Percentiles rank a stretch among this genome's conserved stretches.
These are phyloP conservation scores for Hemiscyllium ocellatum DNA, from an alignment of 2,113 vertebrate species.

Conservation along the genomic window DNA sequence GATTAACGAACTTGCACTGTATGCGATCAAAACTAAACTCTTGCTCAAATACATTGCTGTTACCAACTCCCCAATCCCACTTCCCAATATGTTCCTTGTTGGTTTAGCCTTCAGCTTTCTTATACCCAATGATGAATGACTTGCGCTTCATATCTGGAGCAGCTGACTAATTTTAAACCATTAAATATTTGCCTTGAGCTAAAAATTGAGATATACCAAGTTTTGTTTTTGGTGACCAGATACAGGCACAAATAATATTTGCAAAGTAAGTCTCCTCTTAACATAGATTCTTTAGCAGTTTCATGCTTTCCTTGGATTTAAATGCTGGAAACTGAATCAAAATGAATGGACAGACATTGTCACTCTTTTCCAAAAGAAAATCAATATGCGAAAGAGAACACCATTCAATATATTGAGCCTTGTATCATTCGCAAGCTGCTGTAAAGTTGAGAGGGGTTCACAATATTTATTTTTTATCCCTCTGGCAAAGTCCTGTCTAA, in stretches of 20 bases:
- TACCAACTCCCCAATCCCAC: background rate
- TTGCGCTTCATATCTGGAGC: background rate
- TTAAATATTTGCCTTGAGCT: background rate
- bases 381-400: too few species aligned
- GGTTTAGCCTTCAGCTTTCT: background rate
- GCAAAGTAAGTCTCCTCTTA: background rate
- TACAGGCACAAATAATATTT: background rate
- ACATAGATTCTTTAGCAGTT: background rate
- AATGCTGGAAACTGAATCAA: background rate
- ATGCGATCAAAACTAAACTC: background rate
- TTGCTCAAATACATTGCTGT: background rate
- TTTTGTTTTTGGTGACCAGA: background rate
- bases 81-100: background rate
- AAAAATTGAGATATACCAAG: background rate
- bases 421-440: too few species aligned
- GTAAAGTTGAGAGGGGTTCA: too few species aligned
- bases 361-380: too few species aligned
- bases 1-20: background rate
- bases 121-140: background rate
- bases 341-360: too few species aligned
- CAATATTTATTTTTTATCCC: too few species aligned
- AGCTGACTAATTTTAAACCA: background rate
- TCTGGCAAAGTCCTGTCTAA: too few species aligned
- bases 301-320: background rate
- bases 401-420: too few species aligned